Evolutionary conservation across 1,140 invertebrate genomes (phyloP).

Genomic region (Lanistes nyassanus): DNA sequence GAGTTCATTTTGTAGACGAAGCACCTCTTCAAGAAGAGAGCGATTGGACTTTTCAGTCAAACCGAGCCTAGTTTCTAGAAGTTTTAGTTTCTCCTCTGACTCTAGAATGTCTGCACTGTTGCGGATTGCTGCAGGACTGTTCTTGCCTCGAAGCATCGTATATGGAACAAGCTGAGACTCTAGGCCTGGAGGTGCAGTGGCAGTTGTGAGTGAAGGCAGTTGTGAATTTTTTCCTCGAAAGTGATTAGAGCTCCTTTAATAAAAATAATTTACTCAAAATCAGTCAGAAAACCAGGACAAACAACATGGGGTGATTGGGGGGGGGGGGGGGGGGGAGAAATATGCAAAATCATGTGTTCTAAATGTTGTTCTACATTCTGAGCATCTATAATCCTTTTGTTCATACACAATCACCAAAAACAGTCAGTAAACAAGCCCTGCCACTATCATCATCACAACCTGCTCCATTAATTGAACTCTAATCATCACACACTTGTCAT

Average conservation of each 20-base stretch:
- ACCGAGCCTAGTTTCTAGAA: slow-evolving; percentile 60
- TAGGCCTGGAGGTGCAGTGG: slow-evolving; percentile 35
- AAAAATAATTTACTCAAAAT: too few relatives aligned
- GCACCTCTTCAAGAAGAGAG: slow-evolving; percentile 65
- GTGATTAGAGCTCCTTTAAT: slow-evolving; percentile 51
- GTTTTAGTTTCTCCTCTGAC: slow-evolving; percentile 52
- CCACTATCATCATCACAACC: too few relatives aligned
- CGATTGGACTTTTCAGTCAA: slow-evolving; percentile 65
- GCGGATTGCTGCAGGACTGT: slow-evolving; percentile 23
- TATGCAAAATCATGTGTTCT: too few relatives aligned
- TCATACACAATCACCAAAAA: too few relatives aligned
- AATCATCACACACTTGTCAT: too few relatives aligned
- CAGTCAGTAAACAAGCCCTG: too few relatives aligned
- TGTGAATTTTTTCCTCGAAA: slow-evolving; percentile 50
- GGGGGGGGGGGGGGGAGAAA: too few relatives aligned
- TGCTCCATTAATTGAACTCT: too few relatives aligned
- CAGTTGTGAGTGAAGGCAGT: slow-evolving; percentile 51
- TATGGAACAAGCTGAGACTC: slow-evolving; percentile 45
- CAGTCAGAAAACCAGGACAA: too few relatives aligned
- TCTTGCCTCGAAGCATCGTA: slow-evolving; percentile 21
- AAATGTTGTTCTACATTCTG: too few relatives aligned
- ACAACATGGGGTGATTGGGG: too few relatives aligned
- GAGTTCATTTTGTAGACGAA: slow-evolving; percentile 65
- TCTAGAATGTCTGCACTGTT: slow-evolving; percentile 35
- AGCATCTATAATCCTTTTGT: too few relatives aligned